Evolutionary conservation across 1,140 invertebrate genomes (phyloP), one percentile per base, ranked within the genome.

Genomic region (Diabrotica undecimpunctata): DNA sequence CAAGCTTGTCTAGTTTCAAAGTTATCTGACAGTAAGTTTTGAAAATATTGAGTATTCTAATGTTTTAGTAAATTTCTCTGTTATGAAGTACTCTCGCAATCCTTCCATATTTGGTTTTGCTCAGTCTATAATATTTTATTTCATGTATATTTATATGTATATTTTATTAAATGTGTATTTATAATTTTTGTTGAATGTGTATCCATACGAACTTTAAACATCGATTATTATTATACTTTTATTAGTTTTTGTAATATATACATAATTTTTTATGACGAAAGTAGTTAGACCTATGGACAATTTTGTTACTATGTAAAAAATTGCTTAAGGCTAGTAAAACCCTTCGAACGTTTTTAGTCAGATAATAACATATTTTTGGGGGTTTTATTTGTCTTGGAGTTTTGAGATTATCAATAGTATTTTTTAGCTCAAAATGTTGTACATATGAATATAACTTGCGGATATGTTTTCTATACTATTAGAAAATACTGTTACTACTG

Each of bases 401-500:
- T 25, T 25, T 25, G 25, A 25, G n/a, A 35, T 61, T 54, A 51
- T 12, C 58, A 59, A 65, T 64, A 52, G 38, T 46, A 46, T 66
- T 61, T 65, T 72, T 72, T 77, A 77, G 76, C 76, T 77, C 76
- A 77, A 75, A 72, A 46, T n/a, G 54, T 69, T 77, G 74, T 73
- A 77, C 56, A 77, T 75, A 76, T 73, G 66, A 67, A 73, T 69
- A 73, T 75, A 74, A 71, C 69, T 71, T 76, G 70, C 68, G 68
- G 73, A 72, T 58, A 69, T 13, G 69, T 77, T 77, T 77, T 77
- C 76, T 77, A 77, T 75, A 66, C 71, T 75, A 69, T 60, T 72
- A 75, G 72, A 70, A 73, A 74, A 70, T 70, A 75, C 71, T 76
- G 74, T 77, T 75, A 76, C 67, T 74, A 75, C 68, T 76, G 73